Evolutionary conservation across 2,888 invertebrate genomes (phyloP), one percentile per base, ranked within the genome.

Genomic region (Troides aeacus): DNA sequence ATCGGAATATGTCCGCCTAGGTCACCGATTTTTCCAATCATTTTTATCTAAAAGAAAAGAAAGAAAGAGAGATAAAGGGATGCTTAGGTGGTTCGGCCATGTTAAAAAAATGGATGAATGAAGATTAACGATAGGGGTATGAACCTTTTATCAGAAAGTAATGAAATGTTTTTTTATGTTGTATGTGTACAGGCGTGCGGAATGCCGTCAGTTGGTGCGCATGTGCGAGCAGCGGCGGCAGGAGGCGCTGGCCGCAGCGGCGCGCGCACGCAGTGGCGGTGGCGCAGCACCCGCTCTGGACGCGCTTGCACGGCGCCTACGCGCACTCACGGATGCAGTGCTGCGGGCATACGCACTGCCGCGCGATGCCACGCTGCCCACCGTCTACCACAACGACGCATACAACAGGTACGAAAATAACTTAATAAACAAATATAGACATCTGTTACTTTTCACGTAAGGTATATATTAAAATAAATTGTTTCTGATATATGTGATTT

Each of bases 161-260:
- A 50, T 50, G 2, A 15, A 50, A 12, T 17, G 5, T 5, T 50
- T 50, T 18, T 50, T 50, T 50, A 30, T 39, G 7, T 18, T 5
- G 36, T 60, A 18, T 66, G 68, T 62, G 50, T 56, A 92, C 76
- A 94, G 96, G 74, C 95, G 95, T 56, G 96, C 96, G 66, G 97
- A 97, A 81, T 96, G 96, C 79, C 94, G 96, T 15, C 96, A 96
- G 81, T 92, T 97, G 72, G 96, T 96, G 69, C 94, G 96, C 75
- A 94, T 96, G 83, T 96, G 95, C 82, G 97, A 97, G 85, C 97
- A 97, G 88, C 94, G 96, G 78, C 94, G 96, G 84, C 95, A 92
- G 80, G 86, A 89, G 79, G 81, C 80, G 71, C 76, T 83, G 71
- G 93, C 94, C 59, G 86, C 96, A 77, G 95, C 94, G 80, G 94